Evolutionary conservation across 2,113 vertebrate species (phyloP), one percentile per base, ranked within the genome.

Genomic region (Phaetusa simplex): DNA sequence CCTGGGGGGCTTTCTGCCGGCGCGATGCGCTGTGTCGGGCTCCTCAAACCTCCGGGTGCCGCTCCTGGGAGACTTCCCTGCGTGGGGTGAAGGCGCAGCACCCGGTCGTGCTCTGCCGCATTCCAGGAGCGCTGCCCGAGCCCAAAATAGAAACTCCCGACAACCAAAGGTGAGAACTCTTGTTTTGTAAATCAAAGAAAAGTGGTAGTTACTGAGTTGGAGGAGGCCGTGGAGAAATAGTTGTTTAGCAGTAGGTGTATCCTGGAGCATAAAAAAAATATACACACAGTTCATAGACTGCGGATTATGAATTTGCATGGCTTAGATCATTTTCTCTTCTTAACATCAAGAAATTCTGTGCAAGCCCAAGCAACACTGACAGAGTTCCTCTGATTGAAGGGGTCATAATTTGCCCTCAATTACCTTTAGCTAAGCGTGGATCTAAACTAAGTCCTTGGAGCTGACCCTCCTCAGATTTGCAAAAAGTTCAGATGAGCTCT

Each of bases 91-190:
- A 90, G 90, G 58, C 65, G 55, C 82, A 93, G 81, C 86, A 58
- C 50, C 83, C 61, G 70, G 1, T 69, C 88, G 0, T 62, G 92
- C 89, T 96, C 86, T 93, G 76, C 92, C 62, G 49, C 94, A 95
- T 97, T 96, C 96, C 85, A 73, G 71, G 82, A 86, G 74, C 2
- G 26, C 69, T 95, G 72, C 73, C 76, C 9, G 26, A 93, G 79
- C 79, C 92, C 50, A 5, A 27, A 96, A 94, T 45, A 91, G 84
- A 74, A 91, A 55, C 36, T 61, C 49, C 74, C 50, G 27, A 83
- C 76, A 92, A 40, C 36, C 40, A 45, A 52, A 71, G 55, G 83
- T 61, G 82, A 95, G 83, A 76, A 32, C n/a, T 59, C 43, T 72
- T 91, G 52, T 86, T 96, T 80, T 86, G 87, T 59, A 90, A 93